Evolutionary conservation across 2,113 vertebrate species (phyloP).

Genomic region (Pseudorasbora parva): DNA sequence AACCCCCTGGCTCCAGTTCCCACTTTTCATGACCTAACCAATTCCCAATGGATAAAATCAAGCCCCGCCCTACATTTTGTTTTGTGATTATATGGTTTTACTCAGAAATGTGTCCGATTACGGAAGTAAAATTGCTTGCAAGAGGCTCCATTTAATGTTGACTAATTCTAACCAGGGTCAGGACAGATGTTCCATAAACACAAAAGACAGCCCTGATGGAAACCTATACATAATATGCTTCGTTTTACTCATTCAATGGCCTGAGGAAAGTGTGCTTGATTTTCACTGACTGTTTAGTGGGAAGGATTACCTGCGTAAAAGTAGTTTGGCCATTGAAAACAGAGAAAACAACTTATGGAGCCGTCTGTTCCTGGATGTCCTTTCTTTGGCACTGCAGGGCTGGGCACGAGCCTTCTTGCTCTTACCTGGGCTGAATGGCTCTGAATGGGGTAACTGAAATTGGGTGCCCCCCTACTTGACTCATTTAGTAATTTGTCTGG

Average conservation of each 20-base stretch:
- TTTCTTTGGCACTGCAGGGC: neutral
- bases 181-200: neutral
- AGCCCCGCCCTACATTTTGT: neutral
- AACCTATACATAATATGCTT: neutral
- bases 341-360: neutral
- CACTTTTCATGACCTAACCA: neutral
- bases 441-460: conserved; percentile 38
- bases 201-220: neutral
- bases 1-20: neutral
- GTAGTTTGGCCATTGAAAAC: neutral
- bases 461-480: conserved; percentile 70
- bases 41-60: neutral
- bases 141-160: neutral
- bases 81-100: neutral
- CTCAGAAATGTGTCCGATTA: neutral
- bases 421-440: conserved; percentile 57
- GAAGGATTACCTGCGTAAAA: neutral
- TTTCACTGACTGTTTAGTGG: neutral
- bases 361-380: neutral
- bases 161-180: neutral
- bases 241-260: neutral
- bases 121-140: neutral
- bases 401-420: neutral
- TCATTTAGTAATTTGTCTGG: conserved; percentile 84
- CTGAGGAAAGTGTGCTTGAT: neutral